Conservation (phyloP, 2,797 vertebrate species). For the Enteromius radiatus region DNA sequence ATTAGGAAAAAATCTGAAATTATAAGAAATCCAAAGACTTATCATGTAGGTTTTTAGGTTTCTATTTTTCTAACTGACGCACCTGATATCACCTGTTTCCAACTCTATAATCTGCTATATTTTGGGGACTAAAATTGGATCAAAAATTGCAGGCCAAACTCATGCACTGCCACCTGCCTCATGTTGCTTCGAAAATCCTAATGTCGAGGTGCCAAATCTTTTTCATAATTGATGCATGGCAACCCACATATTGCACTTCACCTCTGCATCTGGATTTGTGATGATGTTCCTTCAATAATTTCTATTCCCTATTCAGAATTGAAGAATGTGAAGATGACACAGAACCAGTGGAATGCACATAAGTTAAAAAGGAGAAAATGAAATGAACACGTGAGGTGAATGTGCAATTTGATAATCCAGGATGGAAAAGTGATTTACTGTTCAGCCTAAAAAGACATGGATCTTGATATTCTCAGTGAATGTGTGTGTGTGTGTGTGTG, state of each 20-base stretch:
- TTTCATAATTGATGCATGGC: conserved; percentile 12
- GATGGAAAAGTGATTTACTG: neutral
- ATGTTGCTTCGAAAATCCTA: conserved; percentile 1
- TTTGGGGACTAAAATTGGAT: conserved; percentile 1
- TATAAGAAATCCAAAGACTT: neutral
- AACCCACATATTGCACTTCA: neutral
- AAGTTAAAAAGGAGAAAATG: neutral
- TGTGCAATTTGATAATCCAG: neutral
- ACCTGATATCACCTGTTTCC: neutral
- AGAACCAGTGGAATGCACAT: neutral
- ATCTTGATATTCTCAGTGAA: neutral
- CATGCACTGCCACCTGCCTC: neutral
- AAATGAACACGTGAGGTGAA: neutral
- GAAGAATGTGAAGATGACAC: neutral
- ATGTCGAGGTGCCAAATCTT: neutral
- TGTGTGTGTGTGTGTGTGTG: too few species aligned
- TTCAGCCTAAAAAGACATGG: neutral
- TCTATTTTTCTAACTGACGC: neutral
- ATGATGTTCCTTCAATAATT: neutral
- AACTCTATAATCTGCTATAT: conserved; percentile 3
- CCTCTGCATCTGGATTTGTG: conserved; percentile 2
- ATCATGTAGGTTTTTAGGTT: neutral
- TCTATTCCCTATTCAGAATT: neutral
- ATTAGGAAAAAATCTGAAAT: too few species aligned
- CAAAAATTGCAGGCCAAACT: neutral